phyloP scores from a whole-genome alignment of 2,113 vertebrate genomes.

The Scalopus aquaticus region DNA sequence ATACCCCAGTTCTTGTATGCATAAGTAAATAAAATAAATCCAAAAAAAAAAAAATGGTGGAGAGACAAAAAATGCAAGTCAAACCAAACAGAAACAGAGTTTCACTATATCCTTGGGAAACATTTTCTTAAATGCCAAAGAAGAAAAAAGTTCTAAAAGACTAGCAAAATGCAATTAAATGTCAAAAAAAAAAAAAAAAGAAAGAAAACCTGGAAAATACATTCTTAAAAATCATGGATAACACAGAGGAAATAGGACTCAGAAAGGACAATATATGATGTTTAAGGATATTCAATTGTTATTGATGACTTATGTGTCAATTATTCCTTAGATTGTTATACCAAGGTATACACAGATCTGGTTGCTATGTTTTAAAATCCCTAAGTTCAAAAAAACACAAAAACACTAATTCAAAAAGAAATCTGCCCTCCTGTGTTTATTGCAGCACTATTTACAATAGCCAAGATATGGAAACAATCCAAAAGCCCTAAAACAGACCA shows the following conservation, averaged over 20 bases:
- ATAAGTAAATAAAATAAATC: too few relatives aligned
- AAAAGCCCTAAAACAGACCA: too few relatives aligned
- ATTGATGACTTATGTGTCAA: not conserved
- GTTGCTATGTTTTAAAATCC: slow-evolving; percentile 19
- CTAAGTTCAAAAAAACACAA: too few relatives aligned
- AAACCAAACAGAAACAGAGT: not conserved
- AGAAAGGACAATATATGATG: not conserved
- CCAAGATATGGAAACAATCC: too few relatives aligned
- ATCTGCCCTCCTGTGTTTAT: too few relatives aligned
- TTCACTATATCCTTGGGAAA: not conserved
- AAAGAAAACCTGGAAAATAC: not conserved
- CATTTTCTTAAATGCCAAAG: not conserved
- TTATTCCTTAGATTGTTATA: not conserved
- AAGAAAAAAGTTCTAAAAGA: not conserved
- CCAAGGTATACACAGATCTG: not conserved
- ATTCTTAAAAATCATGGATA: not conserved
- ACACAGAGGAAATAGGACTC: not conserved
- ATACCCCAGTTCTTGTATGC: too few relatives aligned
- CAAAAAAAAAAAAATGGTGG: not conserved
- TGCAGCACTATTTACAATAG: too few relatives aligned
- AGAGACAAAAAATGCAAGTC: not conserved
- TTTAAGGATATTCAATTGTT: not conserved
- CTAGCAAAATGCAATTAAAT: not conserved
- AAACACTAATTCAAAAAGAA: too few relatives aligned
- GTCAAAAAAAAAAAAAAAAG: slow-evolving; percentile 6